Evolutionary conservation across 2,113 vertebrate species (phyloP).

Genomic region (Hydropotes inermis): DNA sequence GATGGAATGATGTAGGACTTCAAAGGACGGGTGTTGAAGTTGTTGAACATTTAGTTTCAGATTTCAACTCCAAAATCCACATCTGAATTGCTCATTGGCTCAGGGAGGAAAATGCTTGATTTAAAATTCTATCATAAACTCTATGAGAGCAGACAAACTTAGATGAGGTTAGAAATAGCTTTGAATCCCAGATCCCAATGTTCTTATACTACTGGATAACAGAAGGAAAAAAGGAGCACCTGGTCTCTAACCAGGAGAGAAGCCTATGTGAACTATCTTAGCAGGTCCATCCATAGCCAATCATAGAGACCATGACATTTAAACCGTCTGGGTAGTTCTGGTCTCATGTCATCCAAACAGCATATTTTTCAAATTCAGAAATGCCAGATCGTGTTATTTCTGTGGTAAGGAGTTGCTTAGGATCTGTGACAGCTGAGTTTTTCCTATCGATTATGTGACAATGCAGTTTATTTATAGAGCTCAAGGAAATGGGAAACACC

Average conservation of each 20-base stretch:
- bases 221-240: background rate
- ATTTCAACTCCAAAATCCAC: constrained; percentile 43
- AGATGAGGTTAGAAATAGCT: constrained; percentile 41
- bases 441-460: constrained; percentile 94
- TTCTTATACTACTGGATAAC: background rate
- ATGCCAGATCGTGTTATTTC: constrained; percentile 84
- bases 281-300: background rate
- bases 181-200: background rate
- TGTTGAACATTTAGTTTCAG: constrained; percentile 16
- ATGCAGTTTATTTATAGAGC: constrained; percentile 83
- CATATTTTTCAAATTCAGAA: constrained; percentile 78
- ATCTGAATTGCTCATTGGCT: background rate
- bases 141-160: constrained; percentile 7
- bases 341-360: constrained; percentile 54
- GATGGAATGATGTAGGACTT: background rate
- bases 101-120: background rate
- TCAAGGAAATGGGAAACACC: constrained; percentile 72
- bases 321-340: background rate
- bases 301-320: background rate
- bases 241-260: constrained; percentile 22
- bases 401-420: constrained; percentile 78
- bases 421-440: constrained; percentile 89
- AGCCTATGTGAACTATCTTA: background rate
- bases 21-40: background rate
- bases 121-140: constrained; percentile 53